phyloP scores from a whole-genome alignment of 2,113 vertebrate species.

The Meles meles region DNA sequence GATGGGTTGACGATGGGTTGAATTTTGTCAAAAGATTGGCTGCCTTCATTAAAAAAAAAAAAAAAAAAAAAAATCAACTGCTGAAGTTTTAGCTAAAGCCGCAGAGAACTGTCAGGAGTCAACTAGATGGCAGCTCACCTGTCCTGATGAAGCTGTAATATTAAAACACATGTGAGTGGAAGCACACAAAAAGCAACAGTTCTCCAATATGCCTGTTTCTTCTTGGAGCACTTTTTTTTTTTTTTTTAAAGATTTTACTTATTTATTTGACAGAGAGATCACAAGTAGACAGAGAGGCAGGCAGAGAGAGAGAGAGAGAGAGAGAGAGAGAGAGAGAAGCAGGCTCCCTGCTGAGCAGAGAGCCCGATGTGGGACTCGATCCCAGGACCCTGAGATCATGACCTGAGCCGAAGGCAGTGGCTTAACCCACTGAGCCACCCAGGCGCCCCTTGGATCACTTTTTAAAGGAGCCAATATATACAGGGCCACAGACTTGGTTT shows the following conservation, averaged over 20 bases:
- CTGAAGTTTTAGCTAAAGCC: constrained; percentile 42
- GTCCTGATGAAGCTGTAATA: constrained; percentile 31
- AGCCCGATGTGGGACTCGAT: no score
- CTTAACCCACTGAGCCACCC: no score
- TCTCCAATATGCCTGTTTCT: neutral
- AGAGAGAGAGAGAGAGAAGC: no score
- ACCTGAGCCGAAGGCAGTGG: no score
- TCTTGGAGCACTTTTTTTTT: neutral
- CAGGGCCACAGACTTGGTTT: neutral
- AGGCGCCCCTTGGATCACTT: neutral
- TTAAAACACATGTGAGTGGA: neutral
- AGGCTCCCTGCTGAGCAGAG: no score
- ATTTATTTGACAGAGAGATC: no score
- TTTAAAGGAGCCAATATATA: neutral
- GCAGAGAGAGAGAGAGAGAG: no score
- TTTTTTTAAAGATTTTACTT: no score
- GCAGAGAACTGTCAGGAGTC: constrained; percentile 8
- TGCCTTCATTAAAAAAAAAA: neutral
- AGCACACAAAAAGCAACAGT: neutral
- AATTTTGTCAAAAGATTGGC: constrained; percentile 57
- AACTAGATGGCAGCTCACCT: constrained; percentile 47
- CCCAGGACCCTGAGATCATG: no score
- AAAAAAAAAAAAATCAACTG: neutral
- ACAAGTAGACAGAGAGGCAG: no score
- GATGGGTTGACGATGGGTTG: neutral